These are phyloP conservation scores for Melangyna quadrimaculata DNA, from an alignment of 2,888 invertebrate species.

Conservation along the genomic window DNA sequence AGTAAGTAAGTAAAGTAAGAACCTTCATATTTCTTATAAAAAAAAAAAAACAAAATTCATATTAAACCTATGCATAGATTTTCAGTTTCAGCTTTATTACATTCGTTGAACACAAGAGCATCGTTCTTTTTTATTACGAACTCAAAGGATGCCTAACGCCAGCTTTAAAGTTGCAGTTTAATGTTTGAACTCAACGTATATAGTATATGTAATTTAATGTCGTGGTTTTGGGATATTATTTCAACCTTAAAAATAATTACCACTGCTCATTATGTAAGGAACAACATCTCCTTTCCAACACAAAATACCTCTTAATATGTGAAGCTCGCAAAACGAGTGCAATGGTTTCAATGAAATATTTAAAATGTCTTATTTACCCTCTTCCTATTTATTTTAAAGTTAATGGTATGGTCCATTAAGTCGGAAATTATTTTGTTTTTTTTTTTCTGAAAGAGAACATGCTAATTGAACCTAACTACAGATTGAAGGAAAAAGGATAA, in stretches of 20 bases:
- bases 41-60: too few species aligned
- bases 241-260: not conserved
- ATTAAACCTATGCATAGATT: too few species aligned
- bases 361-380: not conserved
- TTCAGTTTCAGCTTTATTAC: too few species aligned
- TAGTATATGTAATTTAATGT: too few species aligned
- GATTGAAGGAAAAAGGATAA: conserved; percentile 1
- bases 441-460: conserved; percentile 1
- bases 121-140: too few species aligned
- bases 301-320: not conserved
- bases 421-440: conserved; percentile 6
- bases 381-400: not conserved
- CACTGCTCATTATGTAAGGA: not conserved
- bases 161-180: too few species aligned
- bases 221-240: not conserved
- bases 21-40: too few species aligned
- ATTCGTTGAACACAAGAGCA: too few species aligned
- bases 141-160: too few species aligned
- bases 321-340: not conserved
- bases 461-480: not conserved
- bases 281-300: too few species aligned
- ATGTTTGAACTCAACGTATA: too few species aligned
- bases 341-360: not conserved
- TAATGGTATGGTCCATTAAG: not conserved
- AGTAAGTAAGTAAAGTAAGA: too few species aligned